Base-by-base conservation (phyloP, 2,113 vertebrate genomes). In the Perca schrenkii region DNA sequence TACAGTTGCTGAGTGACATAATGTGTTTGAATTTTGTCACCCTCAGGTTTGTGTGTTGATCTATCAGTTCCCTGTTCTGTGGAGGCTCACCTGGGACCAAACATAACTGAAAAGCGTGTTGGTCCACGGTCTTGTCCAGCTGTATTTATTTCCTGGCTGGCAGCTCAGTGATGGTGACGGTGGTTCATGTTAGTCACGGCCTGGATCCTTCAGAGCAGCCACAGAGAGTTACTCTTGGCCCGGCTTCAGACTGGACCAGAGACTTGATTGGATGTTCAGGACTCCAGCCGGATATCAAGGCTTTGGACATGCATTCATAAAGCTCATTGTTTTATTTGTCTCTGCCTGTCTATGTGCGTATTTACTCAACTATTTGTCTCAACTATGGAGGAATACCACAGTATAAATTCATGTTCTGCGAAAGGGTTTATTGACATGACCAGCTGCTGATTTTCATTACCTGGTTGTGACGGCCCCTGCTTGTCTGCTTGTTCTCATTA, bases 111-210 rank as follows among this genome's bases (percentile, higher is more conserved):
- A 76, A 85, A 63, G 80, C 47, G 2, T 63, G 77, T 61, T 79
- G 70, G 79, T 86, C 73, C 14, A 31, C 66, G 14, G 19, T 71
- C 79, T 70, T 73, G 77, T 84, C 86, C 84, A 87, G 83, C 82
- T 84, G 81, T 74, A 77, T 88, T 88, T 87, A 88, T 80, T 89
- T 91, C 79, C 89, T 88, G 89, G 75, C 83, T 87, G 86, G 80
- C 85, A 89, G 91, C 74, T 70, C 63, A 72, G 80, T 43, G 73
- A 77, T 58, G 78, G 76, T 74, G 80, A 86, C 50, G 69, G 64
- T 86, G 88, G 77, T 93, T 94, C 79, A 4, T 82, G 77, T 94
- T 92, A 93, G 94, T 93, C 91, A 92, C 71, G 73, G 90, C 89
- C 72, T 69, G 36, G 79, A 82, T 87, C 67, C 83, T 73, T 79